phyloP scores from a whole-genome alignment of 1,140 invertebrate species.

The Drosophila erecta region DNA sequence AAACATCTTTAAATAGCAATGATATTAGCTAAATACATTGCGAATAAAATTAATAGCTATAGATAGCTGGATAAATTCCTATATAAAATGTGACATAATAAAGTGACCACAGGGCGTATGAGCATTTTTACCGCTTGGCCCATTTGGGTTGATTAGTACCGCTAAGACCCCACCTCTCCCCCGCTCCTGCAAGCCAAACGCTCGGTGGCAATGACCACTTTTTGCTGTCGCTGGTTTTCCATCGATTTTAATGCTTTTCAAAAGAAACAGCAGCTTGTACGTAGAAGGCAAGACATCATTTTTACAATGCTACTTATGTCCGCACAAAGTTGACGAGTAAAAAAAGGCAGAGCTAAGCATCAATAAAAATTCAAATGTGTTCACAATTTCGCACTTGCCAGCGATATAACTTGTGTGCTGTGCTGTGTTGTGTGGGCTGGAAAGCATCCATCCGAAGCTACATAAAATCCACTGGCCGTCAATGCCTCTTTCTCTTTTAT shows the following conservation, averaged over 20 bases:
- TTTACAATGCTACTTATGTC: conserved; percentile 79
- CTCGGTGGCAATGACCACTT: conserved; percentile 46
- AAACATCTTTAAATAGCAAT: conserved; percentile 11
- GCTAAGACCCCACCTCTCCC: conserved; percentile 5
- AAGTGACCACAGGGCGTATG: conserved; percentile 37
- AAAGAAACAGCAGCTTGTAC: conserved; percentile 63
- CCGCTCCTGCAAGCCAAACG: conserved; percentile 1
- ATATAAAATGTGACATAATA: conserved; percentile 29
- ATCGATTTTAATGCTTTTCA: conserved; percentile 77
- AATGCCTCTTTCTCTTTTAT: conserved; percentile 67
- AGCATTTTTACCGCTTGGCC: conserved; percentile 31
- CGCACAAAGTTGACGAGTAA: conserved; percentile 27
- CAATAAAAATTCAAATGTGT: conserved; percentile 78
- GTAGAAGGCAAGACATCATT: conserved; percentile 83
- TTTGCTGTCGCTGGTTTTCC: conserved; percentile 49
- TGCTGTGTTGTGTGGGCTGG: conserved; percentile 44
- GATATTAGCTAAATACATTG: conserved; percentile 23
- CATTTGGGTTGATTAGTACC: conserved; percentile 28
- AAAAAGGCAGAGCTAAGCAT: conserved; percentile 52
- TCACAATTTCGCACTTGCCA: conserved; percentile 73
- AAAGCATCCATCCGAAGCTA: conserved; percentile 39
- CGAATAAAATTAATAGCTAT: conserved; percentile 5
- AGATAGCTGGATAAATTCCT: conserved; percentile 12
- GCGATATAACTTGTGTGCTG: conserved; percentile 17
- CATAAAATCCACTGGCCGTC: conserved; percentile 24